Base-by-base conservation (phyloP, 2,888 invertebrate species). In the Caenorhabditis sp. region DNA sequence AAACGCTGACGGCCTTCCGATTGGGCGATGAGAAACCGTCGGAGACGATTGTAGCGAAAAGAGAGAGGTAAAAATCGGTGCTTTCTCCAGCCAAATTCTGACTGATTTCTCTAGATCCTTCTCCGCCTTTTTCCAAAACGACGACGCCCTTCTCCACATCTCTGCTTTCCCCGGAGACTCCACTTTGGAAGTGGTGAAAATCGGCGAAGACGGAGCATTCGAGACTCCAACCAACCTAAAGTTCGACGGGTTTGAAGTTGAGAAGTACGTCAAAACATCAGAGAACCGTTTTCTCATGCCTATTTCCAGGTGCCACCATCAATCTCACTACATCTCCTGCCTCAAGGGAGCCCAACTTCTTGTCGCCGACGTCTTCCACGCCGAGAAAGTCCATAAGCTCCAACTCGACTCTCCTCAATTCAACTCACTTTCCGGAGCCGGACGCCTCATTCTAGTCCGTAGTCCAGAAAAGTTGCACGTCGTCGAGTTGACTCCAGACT, bases 291-390 rank as follows among this genome's bases (percentile, higher is more conserved):
- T 6, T 1, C 10, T 0, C 4, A 31, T 31, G 7, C 7, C 31
- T 31, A 7, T 19, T 49, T 64, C 10, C 49, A 73, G 68, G n/a
- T 77, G 77, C 19, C 70, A 70, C 28, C 12, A 10, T 2, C 61
- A 69, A 19, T 14, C 47, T 0, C 24, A 41, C 1, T 54, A 54
- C 35, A 16, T 77, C 19, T 69, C 70, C 0, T 77, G 77, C 24
- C 63, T 61, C 44, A 14, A 69, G 14, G 63, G 63, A 0, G 31
- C 35, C 22, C 26, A 38, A 14, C 35, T 77, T 0, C 19, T 38
- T 0, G 44, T 69, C 14, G 49, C 22, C 10, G 59, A 72, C 22
- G 56, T 72, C 38, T 58, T 66, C 49, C 10, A 16, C 49, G 38
- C 22, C 26, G 6, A 7, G 12, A 72, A 80, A 47, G 41, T 51